Evolutionary conservation across 2,797 vertebrate species (phyloP).

Genomic region (Sylvia borin): DNA sequence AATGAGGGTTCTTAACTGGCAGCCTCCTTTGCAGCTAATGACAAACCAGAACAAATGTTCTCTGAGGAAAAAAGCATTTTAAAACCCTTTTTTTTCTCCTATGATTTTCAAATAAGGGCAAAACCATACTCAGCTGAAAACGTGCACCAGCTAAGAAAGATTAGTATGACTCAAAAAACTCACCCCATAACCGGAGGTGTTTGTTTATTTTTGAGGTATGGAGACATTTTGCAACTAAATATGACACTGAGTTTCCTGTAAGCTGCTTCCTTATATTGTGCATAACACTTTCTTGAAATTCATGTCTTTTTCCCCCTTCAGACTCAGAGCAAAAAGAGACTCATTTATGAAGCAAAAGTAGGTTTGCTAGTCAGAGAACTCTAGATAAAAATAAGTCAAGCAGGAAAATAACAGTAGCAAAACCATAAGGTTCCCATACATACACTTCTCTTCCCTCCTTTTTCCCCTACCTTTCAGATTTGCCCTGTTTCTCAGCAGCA

Average conservation of each 20-base stretch:
- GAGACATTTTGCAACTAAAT: conserved; percentile 45
- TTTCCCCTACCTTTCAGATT: not conserved
- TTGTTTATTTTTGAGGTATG: conserved; percentile 60
- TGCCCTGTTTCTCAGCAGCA: not conserved
- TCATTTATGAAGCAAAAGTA: conserved; percentile 33
- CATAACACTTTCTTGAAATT: conserved; percentile 27
- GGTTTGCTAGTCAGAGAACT: not conserved
- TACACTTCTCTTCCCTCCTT: not conserved
- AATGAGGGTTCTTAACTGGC: not conserved
- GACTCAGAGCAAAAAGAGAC: not conserved
- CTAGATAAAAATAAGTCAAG: not conserved
- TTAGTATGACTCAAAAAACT: conserved; percentile 15
- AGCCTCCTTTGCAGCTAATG: not conserved
- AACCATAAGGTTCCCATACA: not conserved
- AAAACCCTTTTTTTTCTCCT: not conserved
- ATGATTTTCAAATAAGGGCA: not conserved
- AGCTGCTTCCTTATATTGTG: not conserved
- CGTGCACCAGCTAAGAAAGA: not conserved
- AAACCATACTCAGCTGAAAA: not conserved
- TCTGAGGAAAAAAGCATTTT: not conserved
- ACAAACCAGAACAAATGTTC: not conserved
- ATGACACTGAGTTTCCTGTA: conserved; percentile 52
- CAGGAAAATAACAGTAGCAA: not conserved
- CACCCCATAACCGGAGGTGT: not conserved
- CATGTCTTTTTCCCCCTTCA: not conserved